Conservation (phyloP, 2,113 vertebrate genomes). For the cat (Felis catus) region DNA sequence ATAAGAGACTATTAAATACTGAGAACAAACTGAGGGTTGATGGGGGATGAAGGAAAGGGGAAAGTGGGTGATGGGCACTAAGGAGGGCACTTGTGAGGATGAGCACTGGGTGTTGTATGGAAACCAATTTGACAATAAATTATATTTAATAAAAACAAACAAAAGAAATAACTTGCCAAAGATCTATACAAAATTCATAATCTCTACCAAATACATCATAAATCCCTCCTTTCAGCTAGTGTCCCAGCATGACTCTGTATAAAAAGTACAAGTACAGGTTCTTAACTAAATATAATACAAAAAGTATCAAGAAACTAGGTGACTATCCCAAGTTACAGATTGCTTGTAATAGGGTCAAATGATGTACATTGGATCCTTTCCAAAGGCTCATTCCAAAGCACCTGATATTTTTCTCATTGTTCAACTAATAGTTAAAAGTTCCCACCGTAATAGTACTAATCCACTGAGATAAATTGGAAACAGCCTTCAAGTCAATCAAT, state of each 20-base stretch:
- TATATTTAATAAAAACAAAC: too few species aligned
- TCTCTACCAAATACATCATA: neutral
- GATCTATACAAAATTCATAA: neutral
- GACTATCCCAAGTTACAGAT: neutral
- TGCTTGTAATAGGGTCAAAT: neutral
- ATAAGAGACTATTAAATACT: too few species aligned
- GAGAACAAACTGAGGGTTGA: too few species aligned
- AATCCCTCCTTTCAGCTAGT: neutral
- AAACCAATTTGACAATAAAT: too few species aligned
- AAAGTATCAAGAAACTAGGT: neutral
- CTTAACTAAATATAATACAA: neutral
- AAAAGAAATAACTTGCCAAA: neutral
- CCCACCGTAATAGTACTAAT: neutral
- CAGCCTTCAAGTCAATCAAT: neutral
- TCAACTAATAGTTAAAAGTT: neutral
- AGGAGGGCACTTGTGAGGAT: too few species aligned
- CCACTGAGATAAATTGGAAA: neutral
- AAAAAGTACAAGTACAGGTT: neutral
- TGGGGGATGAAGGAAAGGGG: too few species aligned
- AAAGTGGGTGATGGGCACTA: too few species aligned
- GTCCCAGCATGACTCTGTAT: neutral
- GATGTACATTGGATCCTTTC: neutral
- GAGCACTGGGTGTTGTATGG: too few species aligned
- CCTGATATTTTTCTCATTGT: neutral
- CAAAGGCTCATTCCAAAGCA: neutral